phyloP scores from a whole-genome alignment of 37 sponge, comb jelly and placozoan genomes.

The Beroe ovata region DNA sequence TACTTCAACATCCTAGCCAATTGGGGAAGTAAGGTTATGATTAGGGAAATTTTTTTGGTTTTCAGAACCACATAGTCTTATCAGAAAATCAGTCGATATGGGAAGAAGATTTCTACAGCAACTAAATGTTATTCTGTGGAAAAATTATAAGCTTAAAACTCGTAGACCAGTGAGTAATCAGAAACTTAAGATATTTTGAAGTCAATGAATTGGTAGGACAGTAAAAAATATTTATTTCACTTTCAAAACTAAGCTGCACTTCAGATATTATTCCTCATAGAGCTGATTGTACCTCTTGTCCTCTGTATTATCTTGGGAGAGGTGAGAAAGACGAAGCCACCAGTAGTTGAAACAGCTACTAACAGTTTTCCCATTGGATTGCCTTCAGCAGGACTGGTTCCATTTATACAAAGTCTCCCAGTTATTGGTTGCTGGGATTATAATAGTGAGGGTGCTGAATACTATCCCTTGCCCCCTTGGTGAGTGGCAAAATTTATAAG shows the following conservation, averaged over 20 bases:
- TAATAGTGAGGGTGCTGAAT: background rate
- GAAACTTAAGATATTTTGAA: too few relatives aligned
- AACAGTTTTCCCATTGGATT: background rate
- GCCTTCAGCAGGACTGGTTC: conserved; percentile 60
- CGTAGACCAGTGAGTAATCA: conserved; percentile 58
- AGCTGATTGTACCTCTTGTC: conserved; percentile 34
- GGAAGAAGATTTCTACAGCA: conserved; percentile 35
- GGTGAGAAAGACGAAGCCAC: conserved; percentile 55
- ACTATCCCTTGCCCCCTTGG: conserved; percentile 52
- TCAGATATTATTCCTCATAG: conserved; percentile 55
- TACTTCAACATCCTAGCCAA: too few relatives aligned
- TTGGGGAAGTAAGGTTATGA: too few relatives aligned
- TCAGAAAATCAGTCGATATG: background rate
- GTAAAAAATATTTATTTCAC: too few relatives aligned
- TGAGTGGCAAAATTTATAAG: too few relatives aligned
- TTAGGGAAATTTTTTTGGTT: background rate
- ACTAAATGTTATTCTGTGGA: conserved; percentile 45
- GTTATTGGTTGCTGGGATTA: conserved; percentile 63
- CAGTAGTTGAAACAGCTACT: background rate
- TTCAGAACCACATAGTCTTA: background rate
- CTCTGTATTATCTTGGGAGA: conserved; percentile 41
- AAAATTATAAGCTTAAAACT: conserved; percentile 61
- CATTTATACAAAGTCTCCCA: conserved; percentile 52
- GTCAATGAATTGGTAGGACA: too few relatives aligned
- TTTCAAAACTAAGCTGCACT: too few relatives aligned